Evolutionary conservation across 2,888 invertebrate species (phyloP), one percentile per base, ranked within the genome.

Genomic region (Rhagonycha fulva): DNA sequence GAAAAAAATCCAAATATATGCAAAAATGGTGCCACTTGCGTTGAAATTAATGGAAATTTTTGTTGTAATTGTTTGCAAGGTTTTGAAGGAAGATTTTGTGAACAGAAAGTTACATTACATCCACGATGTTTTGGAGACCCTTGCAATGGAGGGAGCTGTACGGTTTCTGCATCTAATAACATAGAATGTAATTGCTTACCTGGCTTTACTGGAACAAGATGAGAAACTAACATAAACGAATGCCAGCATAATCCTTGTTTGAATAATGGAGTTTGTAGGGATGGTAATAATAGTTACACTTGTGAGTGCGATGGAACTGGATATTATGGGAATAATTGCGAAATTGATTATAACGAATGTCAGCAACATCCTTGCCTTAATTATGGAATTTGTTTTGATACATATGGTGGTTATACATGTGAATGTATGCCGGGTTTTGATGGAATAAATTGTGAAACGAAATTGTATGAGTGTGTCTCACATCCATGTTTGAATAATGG

Each of bases 121-220:
- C 92, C 92, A 68, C 88, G 91, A 77, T 96, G 97, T 88, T 92
- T 91, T 83, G 90, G 92, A 77, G 92, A 91, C 83, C 95, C 96
- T 2, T 98, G 98, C 85, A 94, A 96, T 88, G 94, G 94, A 85
- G 96, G 93, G 76, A 92, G 92, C 80, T 97, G 96, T 86, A 89
- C 90, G 80, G 92, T 94, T 79, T 88, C 90, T 1, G 91, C 90
- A 63, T 89, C 82, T 1, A 82, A 82, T 60, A 72, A 79, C 12
- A 72, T 87, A 78, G 85, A 85, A 69, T 90, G 89, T 79, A 82
- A 85, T 24, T 89, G 89, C 77, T 78, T 82, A 14, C 76, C 89
- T 83, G 95, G 95, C 3, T 94, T 90, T 89, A 90, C 90, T 10
- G 95, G 95, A 0, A 87, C 87, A 69, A 89, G 91, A 82, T 95